phyloP scores from a whole-genome alignment of 2,797 vertebrate species.

The Pempheris klunzingeri region DNA sequence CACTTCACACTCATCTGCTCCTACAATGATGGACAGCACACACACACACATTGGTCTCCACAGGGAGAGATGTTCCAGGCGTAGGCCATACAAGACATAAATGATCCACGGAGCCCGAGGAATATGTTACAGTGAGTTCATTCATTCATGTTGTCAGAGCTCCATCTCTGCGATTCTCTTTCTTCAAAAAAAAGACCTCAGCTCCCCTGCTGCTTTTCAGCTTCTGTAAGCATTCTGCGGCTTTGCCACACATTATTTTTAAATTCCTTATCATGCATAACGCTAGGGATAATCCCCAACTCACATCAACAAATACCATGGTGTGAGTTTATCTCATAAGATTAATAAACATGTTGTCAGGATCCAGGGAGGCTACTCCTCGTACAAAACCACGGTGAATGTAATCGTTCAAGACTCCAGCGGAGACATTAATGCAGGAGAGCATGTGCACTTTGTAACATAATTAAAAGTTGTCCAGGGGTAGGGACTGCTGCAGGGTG shows the following conservation, averaged over 20 bases:
- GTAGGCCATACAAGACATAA: conserved; percentile 66
- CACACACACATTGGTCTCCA: conserved; percentile 58
- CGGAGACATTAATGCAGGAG: conserved; percentile 73
- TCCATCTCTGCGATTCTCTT: conserved; percentile 47
- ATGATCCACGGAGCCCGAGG: conserved; percentile 64
- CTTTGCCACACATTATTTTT: conserved; percentile 50
- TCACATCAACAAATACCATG: conserved; percentile 49
- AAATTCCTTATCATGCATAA: conserved; percentile 56
- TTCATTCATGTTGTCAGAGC: conserved; percentile 63
- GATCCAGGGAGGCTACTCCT: conserved; percentile 50
- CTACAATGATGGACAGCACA: conserved; percentile 70
- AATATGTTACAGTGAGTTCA: conserved; percentile 53
- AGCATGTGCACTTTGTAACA: conserved; percentile 79
- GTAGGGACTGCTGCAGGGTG: conserved; percentile 75
- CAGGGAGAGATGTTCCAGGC: conserved; percentile 67
- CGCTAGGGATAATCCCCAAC: conserved; percentile 52
- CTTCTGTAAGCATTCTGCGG: conserved; percentile 31
- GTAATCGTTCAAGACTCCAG: conserved; percentile 68
- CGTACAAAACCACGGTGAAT: conserved; percentile 45
- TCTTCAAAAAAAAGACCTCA: conserved; percentile 30
- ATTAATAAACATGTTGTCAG: conserved; percentile 68
- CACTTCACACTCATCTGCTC: conserved; percentile 75
- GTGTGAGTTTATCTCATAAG: conserved; percentile 52
- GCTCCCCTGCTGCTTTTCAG: conserved; percentile 49
- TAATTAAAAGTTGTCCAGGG: conserved; percentile 84